A percentile compares a stretch with the other conserved stretches of the same genome.
Conservation (phyloP, 2,888 invertebrate species). For the Pandemis heparana region DNA sequence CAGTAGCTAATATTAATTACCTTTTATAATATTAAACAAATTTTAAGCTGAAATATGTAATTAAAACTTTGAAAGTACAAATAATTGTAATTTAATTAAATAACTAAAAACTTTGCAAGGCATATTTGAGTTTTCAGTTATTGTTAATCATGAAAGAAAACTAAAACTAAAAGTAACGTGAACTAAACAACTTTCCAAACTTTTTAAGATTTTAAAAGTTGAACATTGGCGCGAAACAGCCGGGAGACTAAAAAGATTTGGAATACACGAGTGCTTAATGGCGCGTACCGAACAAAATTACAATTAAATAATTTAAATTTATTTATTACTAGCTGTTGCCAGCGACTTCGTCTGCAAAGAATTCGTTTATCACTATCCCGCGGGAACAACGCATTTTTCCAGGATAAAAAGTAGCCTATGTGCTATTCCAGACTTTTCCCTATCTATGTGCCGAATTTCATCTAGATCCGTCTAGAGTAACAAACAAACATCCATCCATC, state of each 20-base stretch:
- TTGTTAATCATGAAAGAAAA: conserved; percentile 37
- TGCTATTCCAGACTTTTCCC: too few relatives aligned
- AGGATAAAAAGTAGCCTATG: too few relatives aligned
- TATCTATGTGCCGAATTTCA: too few relatives aligned
- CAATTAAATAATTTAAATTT: not conserved
- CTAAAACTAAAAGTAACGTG: conserved; percentile 39
- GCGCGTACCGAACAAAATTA: conserved; percentile 3
- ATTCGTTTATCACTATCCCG: too few relatives aligned
- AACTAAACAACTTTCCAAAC: conserved; percentile 48
- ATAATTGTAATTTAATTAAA: not conserved
- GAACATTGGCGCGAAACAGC: conserved; percentile 51
- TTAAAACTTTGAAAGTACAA: not conserved
- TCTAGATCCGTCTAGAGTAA: too few relatives aligned
- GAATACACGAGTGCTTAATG: conserved; percentile 53
- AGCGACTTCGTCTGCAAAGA: too few relatives aligned
- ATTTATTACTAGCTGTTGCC: too few relatives aligned
- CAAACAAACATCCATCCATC: too few relatives aligned
- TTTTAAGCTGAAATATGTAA: not conserved
- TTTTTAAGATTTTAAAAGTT: conserved; percentile 57
- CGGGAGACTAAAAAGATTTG: conserved; percentile 54
- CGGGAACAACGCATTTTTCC: too few relatives aligned
- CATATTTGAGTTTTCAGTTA: conserved; percentile 13
- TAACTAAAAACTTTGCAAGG: not conserved
- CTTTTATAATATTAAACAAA: too few relatives aligned
- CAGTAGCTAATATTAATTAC: too few relatives aligned